These are phyloP conservation scores for Macropis europaea DNA, from an alignment of 2,888 invertebrate species.

Conservation along the genomic window DNA sequence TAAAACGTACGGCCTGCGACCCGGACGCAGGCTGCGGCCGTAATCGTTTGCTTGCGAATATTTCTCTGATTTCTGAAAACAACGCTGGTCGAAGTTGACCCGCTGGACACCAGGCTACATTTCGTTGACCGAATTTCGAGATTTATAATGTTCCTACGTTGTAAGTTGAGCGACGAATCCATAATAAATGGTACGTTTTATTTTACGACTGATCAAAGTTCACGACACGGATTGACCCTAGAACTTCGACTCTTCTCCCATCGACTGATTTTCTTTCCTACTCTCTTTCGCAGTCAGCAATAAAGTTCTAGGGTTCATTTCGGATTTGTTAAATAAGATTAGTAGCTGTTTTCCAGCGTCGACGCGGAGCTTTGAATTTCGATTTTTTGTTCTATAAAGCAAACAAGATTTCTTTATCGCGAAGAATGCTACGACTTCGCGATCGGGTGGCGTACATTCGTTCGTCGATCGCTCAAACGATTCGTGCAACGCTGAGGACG, in stretches of 20 bases:
- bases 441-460: background rate
- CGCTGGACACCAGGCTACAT: conserved; percentile 21
- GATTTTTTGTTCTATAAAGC: conserved; percentile 29
- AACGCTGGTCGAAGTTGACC: conserved; percentile 8
- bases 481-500: background rate
- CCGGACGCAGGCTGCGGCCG: no score
- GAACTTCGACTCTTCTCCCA: no score
- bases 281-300: background rate
- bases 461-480: background rate
- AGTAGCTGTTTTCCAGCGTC: background rate
- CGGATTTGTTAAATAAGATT: background rate
- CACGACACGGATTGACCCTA: background rate
- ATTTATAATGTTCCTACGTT: conserved; percentile 63
- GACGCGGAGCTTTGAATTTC: background rate
- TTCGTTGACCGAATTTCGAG: conserved; percentile 40
- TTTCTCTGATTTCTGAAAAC: conserved; percentile 15
- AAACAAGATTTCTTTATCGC: conserved; percentile 39
- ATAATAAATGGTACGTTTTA: conserved; percentile 36
- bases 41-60: no score
- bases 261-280: conserved; percentile 3
- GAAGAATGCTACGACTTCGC: background rate
- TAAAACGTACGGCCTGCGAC: conserved; percentile 11
- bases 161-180: conserved; percentile 40
- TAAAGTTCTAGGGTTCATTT: background rate
- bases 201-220: conserved; percentile 18